phyloP scores from a whole-genome alignment of 2,113 vertebrate species.

The Gallinago jamesoni region DNA sequence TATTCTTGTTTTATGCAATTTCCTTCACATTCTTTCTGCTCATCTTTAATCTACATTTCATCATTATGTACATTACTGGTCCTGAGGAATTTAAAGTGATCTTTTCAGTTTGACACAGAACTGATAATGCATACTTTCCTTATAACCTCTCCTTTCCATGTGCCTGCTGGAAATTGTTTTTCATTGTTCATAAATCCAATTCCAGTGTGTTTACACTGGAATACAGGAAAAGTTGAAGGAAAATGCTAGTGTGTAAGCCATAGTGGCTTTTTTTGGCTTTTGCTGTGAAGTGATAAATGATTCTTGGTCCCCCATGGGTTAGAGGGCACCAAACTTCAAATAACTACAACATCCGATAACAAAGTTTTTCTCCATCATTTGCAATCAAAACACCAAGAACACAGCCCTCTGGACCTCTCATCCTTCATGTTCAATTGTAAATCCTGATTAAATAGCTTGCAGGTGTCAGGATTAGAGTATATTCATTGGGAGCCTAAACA shows the following conservation, averaged over 20 bases:
- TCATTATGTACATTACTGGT: background rate
- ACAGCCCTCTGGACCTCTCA: constrained; percentile 82
- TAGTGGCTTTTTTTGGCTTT: constrained; percentile 70
- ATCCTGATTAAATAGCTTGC: constrained; percentile 98
- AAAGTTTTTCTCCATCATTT: constrained; percentile 91
- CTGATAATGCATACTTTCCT: constrained; percentile 22
- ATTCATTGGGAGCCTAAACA: constrained; percentile 86
- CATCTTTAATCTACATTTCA: background rate
- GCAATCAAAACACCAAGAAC: constrained; percentile 89
- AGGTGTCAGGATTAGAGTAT: constrained; percentile 98
- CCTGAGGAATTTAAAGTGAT: constrained; percentile 5
- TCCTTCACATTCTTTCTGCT: background rate
- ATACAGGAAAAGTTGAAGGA: constrained; percentile 74
- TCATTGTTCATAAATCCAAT: constrained; percentile 80
- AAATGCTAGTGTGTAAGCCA: constrained; percentile 61
- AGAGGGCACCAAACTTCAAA: constrained; percentile 87
- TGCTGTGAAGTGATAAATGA: constrained; percentile 83
- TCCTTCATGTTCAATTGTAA: constrained; percentile 90
- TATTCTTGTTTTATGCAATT: background rate
- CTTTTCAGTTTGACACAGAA: background rate
- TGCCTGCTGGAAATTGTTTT: constrained; percentile 76
- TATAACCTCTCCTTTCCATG: constrained; percentile 44
- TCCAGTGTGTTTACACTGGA: constrained; percentile 79
- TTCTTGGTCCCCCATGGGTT: constrained; percentile 77
- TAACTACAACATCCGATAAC: constrained; percentile 86